phyloP scores from a whole-genome alignment of 2,797 vertebrate genomes.

The Acanthis flammea region DNA sequence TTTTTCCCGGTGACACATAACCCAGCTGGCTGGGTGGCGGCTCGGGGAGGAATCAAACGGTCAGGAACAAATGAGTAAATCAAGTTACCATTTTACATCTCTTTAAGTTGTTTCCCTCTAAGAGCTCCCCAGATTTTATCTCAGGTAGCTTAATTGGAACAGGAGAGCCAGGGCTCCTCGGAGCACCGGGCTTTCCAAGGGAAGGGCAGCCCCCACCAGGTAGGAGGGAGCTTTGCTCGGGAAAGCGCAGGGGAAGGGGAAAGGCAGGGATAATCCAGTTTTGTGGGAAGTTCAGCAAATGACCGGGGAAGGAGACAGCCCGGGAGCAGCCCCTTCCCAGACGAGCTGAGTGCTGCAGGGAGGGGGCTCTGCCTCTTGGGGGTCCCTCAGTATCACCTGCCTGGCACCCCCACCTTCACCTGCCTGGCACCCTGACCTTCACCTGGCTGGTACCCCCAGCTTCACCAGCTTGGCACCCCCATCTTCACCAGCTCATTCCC shows the following conservation, averaged over 20 bases:
- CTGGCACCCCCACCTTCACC: not conserved
- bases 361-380: not conserved
- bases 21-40: constrained; percentile 65
- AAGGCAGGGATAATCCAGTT: not conserved
- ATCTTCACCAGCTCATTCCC: not conserved
- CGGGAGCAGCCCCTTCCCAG: not conserved
- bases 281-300: not conserved
- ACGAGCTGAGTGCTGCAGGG: fast-evolving
- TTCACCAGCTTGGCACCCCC: too few relatives aligned
- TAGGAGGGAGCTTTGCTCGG: not conserved
- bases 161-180: not conserved
- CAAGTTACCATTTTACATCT: constrained; percentile 69
- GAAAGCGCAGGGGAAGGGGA: not conserved
- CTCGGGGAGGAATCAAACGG: constrained; percentile 49
- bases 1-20: constrained; percentile 55
- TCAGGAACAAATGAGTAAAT: constrained; percentile 68
- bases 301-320: fast-evolving
- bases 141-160: constrained; percentile 51
- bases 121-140: constrained; percentile 66
- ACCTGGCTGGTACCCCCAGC: too few relatives aligned
- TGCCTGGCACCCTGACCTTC: not conserved
- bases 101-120: constrained; percentile 65
- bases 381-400: not conserved
- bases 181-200: not conserved
- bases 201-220: constrained; percentile 43